A percentile compares a stretch with the other conserved stretches of the same genome.
These are phyloP conservation scores for Diploscapter pachys DNA, from an alignment of 1,140 invertebrate species.

Conservation along the genomic window DNA sequence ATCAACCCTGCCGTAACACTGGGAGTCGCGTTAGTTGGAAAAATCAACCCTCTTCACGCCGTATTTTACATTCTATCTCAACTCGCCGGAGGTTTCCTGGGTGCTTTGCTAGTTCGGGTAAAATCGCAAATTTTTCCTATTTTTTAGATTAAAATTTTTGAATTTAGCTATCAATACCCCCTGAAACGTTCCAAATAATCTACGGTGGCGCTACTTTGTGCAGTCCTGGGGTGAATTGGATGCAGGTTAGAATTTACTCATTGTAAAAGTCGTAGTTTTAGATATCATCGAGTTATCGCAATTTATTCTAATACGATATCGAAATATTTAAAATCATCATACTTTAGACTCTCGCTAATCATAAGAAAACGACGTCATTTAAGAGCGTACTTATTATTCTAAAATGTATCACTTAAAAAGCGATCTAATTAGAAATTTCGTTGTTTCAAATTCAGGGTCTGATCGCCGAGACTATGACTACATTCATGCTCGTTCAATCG, in stretches of 20 bases:
- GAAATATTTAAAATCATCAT: no score
- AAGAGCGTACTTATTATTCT: no score
- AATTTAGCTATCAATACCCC: no score
- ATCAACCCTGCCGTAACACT: constrained; percentile 61
- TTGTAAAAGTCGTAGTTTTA: no score
- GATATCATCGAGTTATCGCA: no score
- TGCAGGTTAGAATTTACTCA: no score
- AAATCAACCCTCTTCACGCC: constrained; percentile 43
- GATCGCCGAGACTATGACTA: constrained; percentile 57
- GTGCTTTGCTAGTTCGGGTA: constrained; percentile 56
- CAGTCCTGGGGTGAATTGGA: constrained; percentile 24
- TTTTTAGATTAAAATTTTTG: no score
- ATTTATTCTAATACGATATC: no score
- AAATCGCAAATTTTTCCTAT: no score
- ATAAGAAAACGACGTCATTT: no score
- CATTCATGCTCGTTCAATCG: constrained; percentile 54
- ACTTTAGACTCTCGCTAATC: no score
- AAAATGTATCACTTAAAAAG: background rate
- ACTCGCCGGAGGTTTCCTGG: constrained; percentile 56
- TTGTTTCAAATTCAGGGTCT: constrained; percentile 33
- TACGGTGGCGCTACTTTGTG: background rate
- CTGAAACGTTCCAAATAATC: background rate
- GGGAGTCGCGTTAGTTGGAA: constrained; percentile 52
- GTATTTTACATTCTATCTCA: constrained; percentile 57
- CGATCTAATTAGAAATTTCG: constrained; percentile 3